These are phyloP conservation scores for Alouatta palliata DNA, from an alignment of 2,113 vertebrate genomes.

Conservation along the genomic window DNA sequence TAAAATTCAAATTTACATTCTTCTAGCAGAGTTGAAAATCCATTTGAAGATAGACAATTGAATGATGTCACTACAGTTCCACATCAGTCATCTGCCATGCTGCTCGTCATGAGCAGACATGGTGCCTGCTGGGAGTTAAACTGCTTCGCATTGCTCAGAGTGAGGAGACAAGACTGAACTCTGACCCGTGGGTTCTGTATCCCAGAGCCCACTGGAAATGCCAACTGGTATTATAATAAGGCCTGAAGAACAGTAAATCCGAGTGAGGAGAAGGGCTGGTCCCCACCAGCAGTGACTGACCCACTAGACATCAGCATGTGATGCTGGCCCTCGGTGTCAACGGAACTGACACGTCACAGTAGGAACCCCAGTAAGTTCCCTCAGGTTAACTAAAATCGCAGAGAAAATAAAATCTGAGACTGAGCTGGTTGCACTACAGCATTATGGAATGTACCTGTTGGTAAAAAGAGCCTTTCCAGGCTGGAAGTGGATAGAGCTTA, in stretches of 20 bases:
- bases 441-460: rapidly evolving
- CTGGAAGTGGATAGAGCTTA: neutral
- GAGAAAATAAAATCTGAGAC: neutral
- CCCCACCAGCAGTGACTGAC: no score
- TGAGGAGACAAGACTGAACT: neutral
- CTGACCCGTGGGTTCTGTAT: rapidly evolving
- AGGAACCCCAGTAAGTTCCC: neutral
- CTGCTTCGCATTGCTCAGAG: neutral
- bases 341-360: neutral
- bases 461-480: neutral
- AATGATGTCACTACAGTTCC: neutral
- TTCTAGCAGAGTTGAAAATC: slow-evolving; percentile 18
- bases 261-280: neutral
- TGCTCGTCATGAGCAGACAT: neutral
- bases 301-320: neutral
- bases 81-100: rapidly evolving
- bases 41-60: neutral
- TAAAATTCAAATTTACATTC: slow-evolving; percentile 37
- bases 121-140: neutral
- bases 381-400: neutral
- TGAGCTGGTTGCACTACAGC: neutral
- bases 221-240: neutral
- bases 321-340: neutral
- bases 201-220: neutral
- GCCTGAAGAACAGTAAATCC: neutral